These are phyloP conservation scores for Hyperoplus immaculatus DNA, from an alignment of 2,797 vertebrate species.

Conservation along the genomic window DNA sequence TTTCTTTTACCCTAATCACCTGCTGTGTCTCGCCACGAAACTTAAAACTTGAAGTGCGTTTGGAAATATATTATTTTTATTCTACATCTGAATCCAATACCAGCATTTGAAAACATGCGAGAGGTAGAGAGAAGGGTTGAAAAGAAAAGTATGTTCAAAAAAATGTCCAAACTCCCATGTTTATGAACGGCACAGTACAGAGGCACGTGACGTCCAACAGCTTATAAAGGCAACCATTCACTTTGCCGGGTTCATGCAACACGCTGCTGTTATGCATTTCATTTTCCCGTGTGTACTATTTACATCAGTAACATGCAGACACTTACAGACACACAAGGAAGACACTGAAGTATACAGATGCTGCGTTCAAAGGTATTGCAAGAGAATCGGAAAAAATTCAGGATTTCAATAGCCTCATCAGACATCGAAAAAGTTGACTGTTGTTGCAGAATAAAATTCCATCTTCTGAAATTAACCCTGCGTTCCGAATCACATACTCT, in stretches of 20 bases:
- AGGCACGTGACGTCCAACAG: slow-evolving; percentile 25
- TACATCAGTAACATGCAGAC: slow-evolving; percentile 39
- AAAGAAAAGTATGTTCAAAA: slow-evolving; percentile 27
- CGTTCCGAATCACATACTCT: no score
- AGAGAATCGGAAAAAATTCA: not conserved
- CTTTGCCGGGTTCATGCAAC: slow-evolving; percentile 40
- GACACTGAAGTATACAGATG: slow-evolving; percentile 5
- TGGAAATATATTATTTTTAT: not conserved
- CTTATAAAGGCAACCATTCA: slow-evolving; percentile 27
- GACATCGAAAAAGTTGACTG: no score
- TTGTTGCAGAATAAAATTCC: no score
- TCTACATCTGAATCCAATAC: not conserved
- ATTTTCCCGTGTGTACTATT: no score
- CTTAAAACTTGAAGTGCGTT: no score
- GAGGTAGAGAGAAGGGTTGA: slow-evolving; percentile 55
- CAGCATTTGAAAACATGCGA: slow-evolving; percentile 12
- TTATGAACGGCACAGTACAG: slow-evolving; percentile 17
- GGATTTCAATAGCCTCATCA: no score
- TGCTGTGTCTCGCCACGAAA: no score
- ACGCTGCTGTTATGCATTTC: slow-evolving; percentile 35
- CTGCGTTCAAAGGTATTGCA: slow-evolving; percentile 8
- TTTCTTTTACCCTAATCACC: no score
- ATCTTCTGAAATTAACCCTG: no score
- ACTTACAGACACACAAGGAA: slow-evolving; percentile 41
- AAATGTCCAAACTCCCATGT: slow-evolving; percentile 19